Evolutionary conservation across 2,888 invertebrate species (phyloP).

Genomic region (Limnephilus marmoratus): DNA sequence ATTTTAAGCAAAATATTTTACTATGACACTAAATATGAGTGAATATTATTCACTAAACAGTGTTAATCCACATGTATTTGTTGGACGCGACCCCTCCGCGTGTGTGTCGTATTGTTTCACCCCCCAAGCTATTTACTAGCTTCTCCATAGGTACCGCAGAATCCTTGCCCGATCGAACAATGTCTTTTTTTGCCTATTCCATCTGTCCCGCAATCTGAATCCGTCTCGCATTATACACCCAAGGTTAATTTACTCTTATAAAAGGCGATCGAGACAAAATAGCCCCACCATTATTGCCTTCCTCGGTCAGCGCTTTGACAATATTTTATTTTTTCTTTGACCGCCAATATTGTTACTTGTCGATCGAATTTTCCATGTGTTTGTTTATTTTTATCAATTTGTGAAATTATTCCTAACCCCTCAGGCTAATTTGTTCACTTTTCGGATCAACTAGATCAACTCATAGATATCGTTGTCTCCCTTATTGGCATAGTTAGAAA

Average conservation of each 20-base stretch:
- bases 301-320: neutral
- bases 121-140: neutral
- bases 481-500: no score
- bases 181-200: conserved; percentile 21
- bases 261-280: neutral
- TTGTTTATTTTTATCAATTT: neutral
- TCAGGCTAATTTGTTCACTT: no score
- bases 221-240: conserved; percentile 20
- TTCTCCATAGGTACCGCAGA: neutral
- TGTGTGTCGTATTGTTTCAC: neutral
- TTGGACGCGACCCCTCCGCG: neutral
- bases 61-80: conserved; percentile 6
- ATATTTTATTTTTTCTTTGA: neutral
- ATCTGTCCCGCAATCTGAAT: conserved; percentile 42
- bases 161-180: conserved; percentile 5
- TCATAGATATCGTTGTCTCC: no score
- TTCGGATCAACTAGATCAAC: no score
- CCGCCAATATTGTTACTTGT: neutral
- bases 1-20: neutral
- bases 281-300: neutral
- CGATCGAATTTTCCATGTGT: neutral
- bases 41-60: conserved; percentile 14
- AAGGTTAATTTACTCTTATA: conserved; percentile 27
- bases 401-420: neutral
- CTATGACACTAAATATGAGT: neutral